A percentile compares a stretch with the other conserved stretches of the same genome.
Conservation (phyloP, 2,797 vertebrate genomes). For the Tolypeutes matacus region DNA sequence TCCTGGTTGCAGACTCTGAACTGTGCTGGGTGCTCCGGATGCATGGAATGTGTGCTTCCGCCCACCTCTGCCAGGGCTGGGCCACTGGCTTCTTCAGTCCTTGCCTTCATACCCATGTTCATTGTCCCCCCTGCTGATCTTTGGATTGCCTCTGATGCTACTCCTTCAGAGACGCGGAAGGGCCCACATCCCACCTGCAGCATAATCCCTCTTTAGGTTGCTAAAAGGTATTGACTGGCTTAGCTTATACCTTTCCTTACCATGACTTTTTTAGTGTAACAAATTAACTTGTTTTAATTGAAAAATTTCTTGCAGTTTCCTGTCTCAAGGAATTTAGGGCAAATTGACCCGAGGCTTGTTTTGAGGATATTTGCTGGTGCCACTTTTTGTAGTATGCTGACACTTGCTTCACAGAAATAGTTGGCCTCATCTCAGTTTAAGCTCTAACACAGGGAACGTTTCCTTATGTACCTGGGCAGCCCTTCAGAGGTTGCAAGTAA, state of each 20-base stretch:
- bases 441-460: neutral
- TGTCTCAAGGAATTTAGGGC: neutral
- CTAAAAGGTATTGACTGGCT: no score
- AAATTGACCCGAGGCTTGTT: neutral
- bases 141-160: rapidly evolving
- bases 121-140: neutral
- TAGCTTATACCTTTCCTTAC: neutral
- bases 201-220: neutral
- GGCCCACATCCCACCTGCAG: neutral
- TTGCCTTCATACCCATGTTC: rapidly evolving
- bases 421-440: neutral
- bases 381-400: rapidly evolving
- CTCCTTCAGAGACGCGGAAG: rapidly evolving
- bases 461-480: neutral
- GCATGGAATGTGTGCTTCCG: rapidly evolving
- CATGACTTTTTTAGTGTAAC: neutral
- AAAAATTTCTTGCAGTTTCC: neutral
- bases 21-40: neutral
- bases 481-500: neutral
- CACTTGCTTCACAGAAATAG: neutral
- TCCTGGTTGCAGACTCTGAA: neutral
- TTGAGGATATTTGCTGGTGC: no score
- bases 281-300: neutral
- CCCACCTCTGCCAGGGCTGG: rapidly evolving
- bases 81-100: rapidly evolving